phyloP scores from a whole-genome alignment of 2,797 vertebrate genomes.

The Distichodus sexfasciatus region DNA sequence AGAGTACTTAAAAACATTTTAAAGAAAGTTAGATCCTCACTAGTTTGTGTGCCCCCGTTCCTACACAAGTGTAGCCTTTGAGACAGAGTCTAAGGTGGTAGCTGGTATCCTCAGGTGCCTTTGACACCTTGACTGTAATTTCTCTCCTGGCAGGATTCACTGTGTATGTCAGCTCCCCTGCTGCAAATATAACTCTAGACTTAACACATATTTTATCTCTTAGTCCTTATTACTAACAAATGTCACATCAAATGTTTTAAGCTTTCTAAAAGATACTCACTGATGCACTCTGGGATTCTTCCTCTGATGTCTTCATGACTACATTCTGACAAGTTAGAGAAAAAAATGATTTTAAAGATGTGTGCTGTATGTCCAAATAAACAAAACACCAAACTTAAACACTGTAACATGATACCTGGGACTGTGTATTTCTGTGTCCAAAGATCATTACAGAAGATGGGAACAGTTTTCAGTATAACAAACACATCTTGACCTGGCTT shows the following conservation, averaged over 20 bases:
- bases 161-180: slow-evolving; percentile 61
- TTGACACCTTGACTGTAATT: slow-evolving; percentile 64
- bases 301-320: slow-evolving; percentile 66
- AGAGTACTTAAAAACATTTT: neutral
- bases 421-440: slow-evolving; percentile 65
- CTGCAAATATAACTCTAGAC: slow-evolving; percentile 52
- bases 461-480: slow-evolving; percentile 73
- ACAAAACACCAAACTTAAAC: neutral
- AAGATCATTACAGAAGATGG: slow-evolving; percentile 71
- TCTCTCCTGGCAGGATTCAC: slow-evolving; percentile 62
- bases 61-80: slow-evolving; percentile 67
- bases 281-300: slow-evolving; percentile 64
- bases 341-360: neutral
- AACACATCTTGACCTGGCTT: slow-evolving; percentile 65
- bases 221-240: neutral
- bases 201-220: neutral
- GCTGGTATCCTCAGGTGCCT: slow-evolving; percentile 51
- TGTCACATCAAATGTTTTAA: neutral
- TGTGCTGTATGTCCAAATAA: neutral
- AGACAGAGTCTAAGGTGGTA: slow-evolving; percentile 72
- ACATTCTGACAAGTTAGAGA: slow-evolving; percentile 64
- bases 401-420: slow-evolving; percentile 63
- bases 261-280: slow-evolving; percentile 58
- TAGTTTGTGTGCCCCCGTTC: slow-evolving; percentile 55
- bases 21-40: slow-evolving; percentile 55